A percentile compares a stretch with the other conserved stretches of the same genome.
These are phyloP conservation scores for Willowsia nigromaculata DNA, from an alignment of 2,888 invertebrate species.

Conservation along the genomic window DNA sequence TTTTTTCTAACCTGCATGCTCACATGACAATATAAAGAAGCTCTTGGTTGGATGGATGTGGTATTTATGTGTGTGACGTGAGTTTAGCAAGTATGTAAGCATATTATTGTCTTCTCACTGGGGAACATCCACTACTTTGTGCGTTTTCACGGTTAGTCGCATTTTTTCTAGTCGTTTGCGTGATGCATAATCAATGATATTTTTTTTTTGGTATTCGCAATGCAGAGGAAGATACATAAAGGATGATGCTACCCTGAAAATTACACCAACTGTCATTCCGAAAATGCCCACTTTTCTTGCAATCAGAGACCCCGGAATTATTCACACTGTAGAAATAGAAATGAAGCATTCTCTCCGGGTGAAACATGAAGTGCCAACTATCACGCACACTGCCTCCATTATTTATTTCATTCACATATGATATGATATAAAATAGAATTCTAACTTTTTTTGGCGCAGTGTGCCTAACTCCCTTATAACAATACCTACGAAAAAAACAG, in stretches of 20 bases:
- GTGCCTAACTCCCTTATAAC: not conserved
- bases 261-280: constrained; percentile 39
- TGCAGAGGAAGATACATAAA: constrained; percentile 34
- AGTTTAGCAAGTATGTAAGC: no score
- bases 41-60: no score
- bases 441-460: constrained; percentile 36
- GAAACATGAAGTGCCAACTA: constrained; percentile 34
- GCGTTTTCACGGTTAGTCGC: not conserved
- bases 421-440: constrained; percentile 8
- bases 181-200: constrained; percentile 70
- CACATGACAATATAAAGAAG: not conserved
- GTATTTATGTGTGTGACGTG: no score
- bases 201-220: constrained; percentile 40
- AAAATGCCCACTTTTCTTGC: constrained; percentile 45
- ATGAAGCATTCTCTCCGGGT: not conserved
- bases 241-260: constrained; percentile 40
- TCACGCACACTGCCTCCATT: constrained; percentile 36
- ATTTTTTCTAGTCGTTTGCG: constrained; percentile 55
- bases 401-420: constrained; percentile 43
- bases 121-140: no score
- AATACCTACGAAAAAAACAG: not conserved
- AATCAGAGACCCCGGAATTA: constrained; percentile 43
- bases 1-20: not conserved
- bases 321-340: constrained; percentile 20
- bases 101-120: no score